Evolutionary conservation across 2,797 vertebrate species (phyloP), one percentile per base, ranked within the genome.

Genomic region (Myotis planiceps): DNA sequence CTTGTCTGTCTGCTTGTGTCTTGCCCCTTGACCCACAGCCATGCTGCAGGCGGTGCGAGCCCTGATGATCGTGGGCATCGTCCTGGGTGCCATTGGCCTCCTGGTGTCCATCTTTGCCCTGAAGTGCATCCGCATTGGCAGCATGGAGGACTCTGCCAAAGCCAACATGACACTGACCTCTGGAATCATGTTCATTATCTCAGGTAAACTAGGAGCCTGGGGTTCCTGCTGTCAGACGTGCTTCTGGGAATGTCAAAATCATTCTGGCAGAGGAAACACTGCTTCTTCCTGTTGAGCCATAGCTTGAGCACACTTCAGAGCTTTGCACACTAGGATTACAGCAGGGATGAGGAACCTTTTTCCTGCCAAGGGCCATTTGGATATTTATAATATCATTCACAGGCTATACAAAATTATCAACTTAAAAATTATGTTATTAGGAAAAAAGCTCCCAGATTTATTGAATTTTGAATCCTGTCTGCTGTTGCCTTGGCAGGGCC

Each of bases 111-210:
- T 99, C 96, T 99, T 99, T 84, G 98, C 99, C 4, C 97, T 99
- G 55, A 99, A 99, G 96, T 99, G 99, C 84, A 98, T 99, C 88
- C 99, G 99, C 45, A 99, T 99, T 2, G 99, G 99, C 29, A 99
- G 78, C 98, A 99, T 99, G 99, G 99, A 99, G 85, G 99, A 99
- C 37, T 98, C 98, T 13, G 96, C 99, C 85, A 99, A 99, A 97
- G 99, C 99, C 91, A 99, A 99, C 14, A 99, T 99, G 99, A 99
- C 99, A 3, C 98, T 99, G 97, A 98, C 99, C 18, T 98, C 99
- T 0, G 99, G 99, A 58, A 98, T 99, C 97, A 98, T 99, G 99
- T 99, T 99, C 89, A 98, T 99, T 32, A 29, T 99, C 3, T 98
- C 99, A 98, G 99, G 99, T 99, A 92, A 98, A 91, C 88, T 32